Conservation (phyloP, 1,140 invertebrate genomes). For the Drosophila athabasca region DNA sequence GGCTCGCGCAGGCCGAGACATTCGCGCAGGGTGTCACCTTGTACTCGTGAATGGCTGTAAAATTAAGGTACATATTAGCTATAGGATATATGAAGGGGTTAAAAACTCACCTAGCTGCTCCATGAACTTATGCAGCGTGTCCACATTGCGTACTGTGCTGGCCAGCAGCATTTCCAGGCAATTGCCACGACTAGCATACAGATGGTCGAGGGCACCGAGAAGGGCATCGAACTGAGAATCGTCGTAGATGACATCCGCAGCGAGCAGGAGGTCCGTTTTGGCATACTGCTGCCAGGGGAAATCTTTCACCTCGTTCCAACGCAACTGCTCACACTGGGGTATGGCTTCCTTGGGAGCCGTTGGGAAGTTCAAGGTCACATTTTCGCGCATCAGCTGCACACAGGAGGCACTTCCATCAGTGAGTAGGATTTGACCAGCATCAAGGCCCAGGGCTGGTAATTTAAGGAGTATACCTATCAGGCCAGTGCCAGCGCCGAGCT, state of each 20-base stretch:
- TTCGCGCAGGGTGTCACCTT: conserved; percentile 66
- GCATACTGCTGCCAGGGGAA: conserved; percentile 41
- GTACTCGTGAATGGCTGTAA: conserved; percentile 40
- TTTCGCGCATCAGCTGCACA: conserved; percentile 69
- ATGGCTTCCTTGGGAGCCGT: neutral
- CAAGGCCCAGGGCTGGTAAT: conserved; percentile 32
- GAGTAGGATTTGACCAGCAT: conserved; percentile 49
- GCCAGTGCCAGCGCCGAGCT: conserved; percentile 75
- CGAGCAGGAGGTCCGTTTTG: conserved; percentile 56
- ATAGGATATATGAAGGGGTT: neutral
- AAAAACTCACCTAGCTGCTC: conserved; percentile 58
- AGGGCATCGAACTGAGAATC: conserved; percentile 62
- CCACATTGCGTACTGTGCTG: conserved; percentile 75
- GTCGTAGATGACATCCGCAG: conserved; percentile 80
- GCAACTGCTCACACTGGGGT: conserved; percentile 44
- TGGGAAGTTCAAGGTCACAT: conserved; percentile 62
- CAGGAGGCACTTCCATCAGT: conserved; percentile 76
- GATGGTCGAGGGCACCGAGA: conserved; percentile 52
- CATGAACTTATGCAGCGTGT: conserved; percentile 69
- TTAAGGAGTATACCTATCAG: conserved; percentile 69
- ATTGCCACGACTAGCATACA: conserved; percentile 44
- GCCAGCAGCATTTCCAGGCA: conserved; percentile 64
- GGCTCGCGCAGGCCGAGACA: conserved; percentile 54
- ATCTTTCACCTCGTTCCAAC: conserved; percentile 50
- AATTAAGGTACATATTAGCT: neutral